These are phyloP conservation scores for Halcyon leucocephala DNA, from an alignment of 2,797 vertebrate species.

Conservation along the genomic window DNA sequence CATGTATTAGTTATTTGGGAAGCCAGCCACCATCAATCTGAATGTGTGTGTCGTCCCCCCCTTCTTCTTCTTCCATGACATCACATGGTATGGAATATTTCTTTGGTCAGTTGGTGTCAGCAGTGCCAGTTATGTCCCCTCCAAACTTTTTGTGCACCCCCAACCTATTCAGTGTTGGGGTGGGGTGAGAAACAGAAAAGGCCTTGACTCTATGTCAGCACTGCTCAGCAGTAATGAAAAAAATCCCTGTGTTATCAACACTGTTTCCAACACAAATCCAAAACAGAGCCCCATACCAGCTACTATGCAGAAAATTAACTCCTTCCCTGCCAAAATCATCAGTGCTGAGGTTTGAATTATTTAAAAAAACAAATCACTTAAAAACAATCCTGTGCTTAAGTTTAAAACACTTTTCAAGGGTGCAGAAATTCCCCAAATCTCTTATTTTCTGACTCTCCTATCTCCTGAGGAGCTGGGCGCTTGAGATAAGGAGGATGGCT, in stretches of 20 bases:
- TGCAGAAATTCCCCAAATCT: neutral
- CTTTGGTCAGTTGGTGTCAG: too few species aligned
- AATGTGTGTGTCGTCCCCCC: too few species aligned
- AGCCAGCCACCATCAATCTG: too few species aligned
- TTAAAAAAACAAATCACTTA: neutral
- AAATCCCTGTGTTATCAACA: neutral
- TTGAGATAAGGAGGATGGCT: neutral
- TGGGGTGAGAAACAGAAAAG: too few species aligned
- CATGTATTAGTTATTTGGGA: too few species aligned
- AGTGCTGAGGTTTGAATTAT: neutral
- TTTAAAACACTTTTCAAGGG: neutral
- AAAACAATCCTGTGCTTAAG: neutral
- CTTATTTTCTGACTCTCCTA: neutral
- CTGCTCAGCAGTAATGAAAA: neutral
- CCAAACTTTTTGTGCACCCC: too few species aligned
- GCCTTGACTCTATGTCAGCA: neutral
- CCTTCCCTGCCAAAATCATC: neutral
- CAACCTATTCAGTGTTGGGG: too few species aligned
- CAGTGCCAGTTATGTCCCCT: too few species aligned
- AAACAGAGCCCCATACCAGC: neutral
- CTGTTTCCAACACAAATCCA: neutral
- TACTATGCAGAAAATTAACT: neutral
- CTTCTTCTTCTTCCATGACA: too few species aligned
- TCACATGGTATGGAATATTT: too few species aligned
- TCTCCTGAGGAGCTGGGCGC: neutral